These are phyloP conservation scores for Nezara viridula DNA, from an alignment of 2,888 invertebrate genomes.

Conservation along the genomic window DNA sequence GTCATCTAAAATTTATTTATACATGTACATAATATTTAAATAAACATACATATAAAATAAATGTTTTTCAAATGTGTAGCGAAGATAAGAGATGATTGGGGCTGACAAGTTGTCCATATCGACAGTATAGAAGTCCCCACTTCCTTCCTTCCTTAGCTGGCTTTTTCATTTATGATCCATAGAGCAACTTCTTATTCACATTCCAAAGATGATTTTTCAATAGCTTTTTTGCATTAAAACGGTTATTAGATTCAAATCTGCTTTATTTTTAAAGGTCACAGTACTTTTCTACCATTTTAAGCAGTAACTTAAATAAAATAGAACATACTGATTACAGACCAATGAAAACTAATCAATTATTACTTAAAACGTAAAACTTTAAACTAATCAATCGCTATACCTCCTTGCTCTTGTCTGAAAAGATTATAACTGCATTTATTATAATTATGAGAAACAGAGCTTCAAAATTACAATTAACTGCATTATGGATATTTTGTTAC, in stretches of 20 bases:
- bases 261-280: not conserved
- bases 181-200: not conserved
- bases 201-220: not conserved
- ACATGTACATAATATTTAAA: not conserved
- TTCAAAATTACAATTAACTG: too few species aligned
- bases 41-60: not conserved
- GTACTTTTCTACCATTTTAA: not conserved
- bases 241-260: not conserved
- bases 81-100: not conserved
- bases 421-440: too few species aligned
- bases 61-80: not conserved
- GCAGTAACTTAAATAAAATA: not conserved
- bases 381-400: too few species aligned
- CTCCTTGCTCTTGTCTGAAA: too few species aligned
- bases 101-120: constrained; percentile 42
- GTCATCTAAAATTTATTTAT: too few species aligned
- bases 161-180: not conserved
- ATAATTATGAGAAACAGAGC: too few species aligned
- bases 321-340: too few species aligned
- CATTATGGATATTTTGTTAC: too few species aligned
- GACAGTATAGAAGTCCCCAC: not conserved
- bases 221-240: not conserved
- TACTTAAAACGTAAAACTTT: too few species aligned
- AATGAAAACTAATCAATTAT: too few species aligned
- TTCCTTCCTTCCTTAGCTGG: not conserved